A percentile compares a stretch with the other conserved stretches of the same genome.
Conservation (phyloP, 2,113 vertebrate species). For the Chloropsis hardwickii region DNA sequence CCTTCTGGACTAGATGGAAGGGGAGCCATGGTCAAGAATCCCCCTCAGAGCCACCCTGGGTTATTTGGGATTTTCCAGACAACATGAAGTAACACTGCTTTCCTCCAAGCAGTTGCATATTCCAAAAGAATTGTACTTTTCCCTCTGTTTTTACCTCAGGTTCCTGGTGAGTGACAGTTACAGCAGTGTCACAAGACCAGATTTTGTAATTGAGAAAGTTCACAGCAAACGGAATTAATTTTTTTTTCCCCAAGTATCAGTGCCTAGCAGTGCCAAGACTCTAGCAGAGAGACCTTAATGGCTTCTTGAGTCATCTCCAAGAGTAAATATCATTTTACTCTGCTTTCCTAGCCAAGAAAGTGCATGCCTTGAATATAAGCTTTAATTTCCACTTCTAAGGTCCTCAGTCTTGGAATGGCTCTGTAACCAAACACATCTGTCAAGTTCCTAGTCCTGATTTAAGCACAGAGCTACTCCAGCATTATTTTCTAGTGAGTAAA, state of each 20-base stretch:
- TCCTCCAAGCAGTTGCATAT: background rate
- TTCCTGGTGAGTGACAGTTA: background rate
- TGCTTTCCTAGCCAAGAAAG: background rate
- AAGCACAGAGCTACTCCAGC: background rate
- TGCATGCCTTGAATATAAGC: background rate
- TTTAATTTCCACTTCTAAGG: slow-evolving; percentile 11
- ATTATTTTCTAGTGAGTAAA: background rate
- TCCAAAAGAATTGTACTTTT: background rate
- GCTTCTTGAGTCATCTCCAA: slow-evolving; percentile 14
- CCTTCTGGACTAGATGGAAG: background rate
- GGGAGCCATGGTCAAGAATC: background rate
- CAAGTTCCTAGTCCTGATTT: background rate
- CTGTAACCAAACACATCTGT: background rate
- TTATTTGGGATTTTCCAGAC: background rate
- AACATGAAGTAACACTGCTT: background rate
- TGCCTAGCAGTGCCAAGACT: background rate
- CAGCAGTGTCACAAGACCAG: background rate
- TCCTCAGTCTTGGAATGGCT: background rate
- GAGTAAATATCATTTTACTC: background rate
- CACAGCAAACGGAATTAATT: background rate
- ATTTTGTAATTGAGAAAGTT: background rate
- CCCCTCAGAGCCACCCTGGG: background rate
- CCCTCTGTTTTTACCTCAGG: background rate
- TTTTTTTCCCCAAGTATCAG: background rate
- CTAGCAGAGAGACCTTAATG: background rate